Evolutionary conservation across 2,888 invertebrate species (phyloP).

Genomic region (Chloroclysta siterata): DNA sequence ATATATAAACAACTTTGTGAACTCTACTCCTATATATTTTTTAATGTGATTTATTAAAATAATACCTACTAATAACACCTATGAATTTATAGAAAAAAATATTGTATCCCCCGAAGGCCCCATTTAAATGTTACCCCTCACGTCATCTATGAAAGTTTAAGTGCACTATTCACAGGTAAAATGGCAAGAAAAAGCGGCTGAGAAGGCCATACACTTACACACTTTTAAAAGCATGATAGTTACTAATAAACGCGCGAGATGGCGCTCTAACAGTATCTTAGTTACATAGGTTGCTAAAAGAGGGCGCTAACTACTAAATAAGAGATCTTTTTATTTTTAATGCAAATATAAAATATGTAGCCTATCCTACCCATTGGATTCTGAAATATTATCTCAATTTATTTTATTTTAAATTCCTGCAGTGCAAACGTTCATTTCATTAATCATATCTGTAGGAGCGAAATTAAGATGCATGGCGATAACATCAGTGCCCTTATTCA

Average conservation of each 20-base stretch:
- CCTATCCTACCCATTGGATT: not conserved
- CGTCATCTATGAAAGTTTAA: not conserved
- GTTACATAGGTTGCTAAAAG: not conserved
- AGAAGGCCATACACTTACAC: not conserved
- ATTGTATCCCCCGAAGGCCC: too few species aligned
- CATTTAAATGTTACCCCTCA: too few species aligned
- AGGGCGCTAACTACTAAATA: constrained; percentile 5
- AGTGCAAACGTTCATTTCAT: constrained; percentile 53
- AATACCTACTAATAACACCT: too few species aligned
- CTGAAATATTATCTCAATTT: constrained; percentile 16
- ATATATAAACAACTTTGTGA: not conserved
- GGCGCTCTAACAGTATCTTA: constrained; percentile 3
- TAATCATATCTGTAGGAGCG: constrained; percentile 56
- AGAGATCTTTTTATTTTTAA: not conserved
- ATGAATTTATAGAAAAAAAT: too few species aligned
- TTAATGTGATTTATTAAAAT: too few species aligned
- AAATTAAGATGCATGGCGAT: constrained; percentile 65
- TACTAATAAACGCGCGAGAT: constrained; percentile 6
- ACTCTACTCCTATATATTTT: not conserved
- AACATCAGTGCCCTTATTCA: constrained; percentile 47
- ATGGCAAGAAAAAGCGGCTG: not conserved
- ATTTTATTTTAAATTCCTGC: constrained; percentile 54
- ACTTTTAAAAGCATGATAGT: not conserved
- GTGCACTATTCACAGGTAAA: not conserved
- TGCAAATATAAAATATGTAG: not conserved